Conservation (phyloP, 2,888 invertebrate species). For the Rhopalosiphum nymphaeae region DNA sequence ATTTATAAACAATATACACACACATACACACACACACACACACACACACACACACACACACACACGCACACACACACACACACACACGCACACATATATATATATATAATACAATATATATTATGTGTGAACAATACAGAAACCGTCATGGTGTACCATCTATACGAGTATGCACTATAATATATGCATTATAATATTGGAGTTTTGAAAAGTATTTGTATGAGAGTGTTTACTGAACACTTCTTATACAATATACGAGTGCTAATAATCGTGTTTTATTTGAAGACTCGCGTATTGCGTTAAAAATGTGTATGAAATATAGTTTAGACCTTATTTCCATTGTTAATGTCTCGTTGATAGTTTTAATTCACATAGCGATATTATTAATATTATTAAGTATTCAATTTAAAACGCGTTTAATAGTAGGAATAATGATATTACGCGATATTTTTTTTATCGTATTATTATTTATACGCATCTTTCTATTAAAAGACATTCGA, state of each 20-base stretch:
- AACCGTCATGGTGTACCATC: not conserved
- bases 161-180: not conserved
- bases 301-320: not conserved
- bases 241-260: not conserved
- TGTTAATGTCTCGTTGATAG: not conserved
- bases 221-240: not conserved
- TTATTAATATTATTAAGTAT: not conserved
- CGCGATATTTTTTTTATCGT: not conserved
- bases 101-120: not conserved
- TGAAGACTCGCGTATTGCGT: not conserved
- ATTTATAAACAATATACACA: not conserved
- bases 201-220: not conserved
- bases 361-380: not conserved
- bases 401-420: not conserved
- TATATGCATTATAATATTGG: not conserved
- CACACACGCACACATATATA: not conserved
- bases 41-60: too few relatives aligned
- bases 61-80: too few relatives aligned
- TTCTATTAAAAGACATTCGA: not conserved
- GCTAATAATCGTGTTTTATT: constrained; percentile 1
- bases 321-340: not conserved
- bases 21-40: too few relatives aligned
- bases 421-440: not conserved
- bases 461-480: not conserved
- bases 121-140: not conserved